Evolutionary conservation across 2,113 vertebrate genomes (phyloP), one percentile per base, ranked within the genome.

Genomic region (Montifringilla adamsi): DNA sequence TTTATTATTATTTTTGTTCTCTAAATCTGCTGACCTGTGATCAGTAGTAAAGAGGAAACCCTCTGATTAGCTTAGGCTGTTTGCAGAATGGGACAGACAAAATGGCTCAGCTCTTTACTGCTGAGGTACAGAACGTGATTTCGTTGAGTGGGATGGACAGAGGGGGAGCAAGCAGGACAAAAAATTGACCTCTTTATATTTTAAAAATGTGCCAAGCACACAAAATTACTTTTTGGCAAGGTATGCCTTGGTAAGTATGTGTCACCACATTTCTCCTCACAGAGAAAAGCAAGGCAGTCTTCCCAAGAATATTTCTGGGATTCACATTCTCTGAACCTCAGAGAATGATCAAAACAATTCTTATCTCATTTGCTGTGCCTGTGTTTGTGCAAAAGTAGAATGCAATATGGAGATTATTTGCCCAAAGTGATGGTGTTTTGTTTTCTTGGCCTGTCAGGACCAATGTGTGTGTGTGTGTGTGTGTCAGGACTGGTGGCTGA

Each of bases 1-100:
- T 68, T 75, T 56, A 3, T 70, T 35, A 56, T 82, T 77, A 49
- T 83, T 83, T 84, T 67, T 33, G 31, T 21, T 15, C 44, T 81
- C 28, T 86, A 84, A 93, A 95, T 95, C 83, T 95, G 86, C 76
- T 95, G 94, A 90, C 87, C 85, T 81, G 50, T 87, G 62, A 59
- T 86, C 17, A 60, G 69, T 69, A 84, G 85, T 66, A 63, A 78
- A 97, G 75, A 64, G 82, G 64, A 87, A 79, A 17, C 70, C 56
- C 59, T 80, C 55, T 62, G 79, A 35, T 87, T 91, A 28, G 55
- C 60, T 69, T 27, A 31, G 46, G 47, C 63, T 82, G 11, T 77
- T 75, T 89, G 39, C 30, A 70, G 70, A 8, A 18, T 46, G 62
- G 50, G 52, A 63, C 14, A 63, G 75, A 30, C 39, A 22, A 80